Evolutionary conservation across 2,113 vertebrate species (phyloP).

Genomic region (Carollia perspicillata): DNA sequence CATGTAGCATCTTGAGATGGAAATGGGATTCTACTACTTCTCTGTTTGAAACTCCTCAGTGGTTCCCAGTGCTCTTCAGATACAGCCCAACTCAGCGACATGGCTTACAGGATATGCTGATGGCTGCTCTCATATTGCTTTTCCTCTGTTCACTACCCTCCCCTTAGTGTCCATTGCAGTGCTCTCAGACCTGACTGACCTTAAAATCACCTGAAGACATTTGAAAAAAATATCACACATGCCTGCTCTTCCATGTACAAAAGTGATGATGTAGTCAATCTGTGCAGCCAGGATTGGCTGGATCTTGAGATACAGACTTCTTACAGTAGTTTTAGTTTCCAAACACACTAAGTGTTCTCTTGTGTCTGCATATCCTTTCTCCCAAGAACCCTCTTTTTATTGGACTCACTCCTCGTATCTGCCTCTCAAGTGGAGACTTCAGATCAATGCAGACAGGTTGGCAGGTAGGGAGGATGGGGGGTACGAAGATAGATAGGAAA

Average conservation of each 20-base stretch:
- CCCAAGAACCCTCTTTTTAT: neutral
- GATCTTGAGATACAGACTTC: neutral
- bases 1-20: neutral
- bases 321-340: neutral
- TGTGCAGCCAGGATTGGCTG: neutral
- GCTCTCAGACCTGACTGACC: neutral
- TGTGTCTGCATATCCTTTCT: neutral
- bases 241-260: neutral
- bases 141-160: neutral
- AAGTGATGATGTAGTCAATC: neutral
- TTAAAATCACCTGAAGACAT: neutral
- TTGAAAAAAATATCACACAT: neutral
- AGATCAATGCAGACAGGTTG: neutral
- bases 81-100: neutral
- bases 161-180: neutral
- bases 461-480: neutral
- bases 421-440: neutral
- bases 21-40: neutral
- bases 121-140: neutral
- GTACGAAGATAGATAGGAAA: neutral
- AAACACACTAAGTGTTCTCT: neutral
- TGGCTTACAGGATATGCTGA: neutral
- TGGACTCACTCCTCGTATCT: neutral
- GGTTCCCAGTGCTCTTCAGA: neutral
- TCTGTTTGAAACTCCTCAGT: neutral